Conservation (phyloP, 2,888 invertebrate species). For the Oscheius onirici region DNA sequence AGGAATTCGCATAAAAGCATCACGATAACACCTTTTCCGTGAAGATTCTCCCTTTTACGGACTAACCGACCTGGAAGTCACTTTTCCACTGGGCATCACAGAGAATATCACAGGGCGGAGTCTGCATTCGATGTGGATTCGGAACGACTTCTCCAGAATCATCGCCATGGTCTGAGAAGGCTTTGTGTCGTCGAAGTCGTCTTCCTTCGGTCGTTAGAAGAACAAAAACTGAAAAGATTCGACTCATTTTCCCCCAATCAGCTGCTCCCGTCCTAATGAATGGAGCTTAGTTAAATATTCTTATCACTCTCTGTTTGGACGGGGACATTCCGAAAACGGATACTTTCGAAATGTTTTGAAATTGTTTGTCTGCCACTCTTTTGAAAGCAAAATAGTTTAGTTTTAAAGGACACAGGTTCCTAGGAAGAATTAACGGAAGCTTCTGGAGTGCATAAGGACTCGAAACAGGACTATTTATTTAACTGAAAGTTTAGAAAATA, state of each 20-base stretch:
- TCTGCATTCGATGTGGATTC: slow-evolving; percentile 23
- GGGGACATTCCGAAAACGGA: background rate
- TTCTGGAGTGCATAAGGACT: no score
- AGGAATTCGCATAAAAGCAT: slow-evolving; percentile 18
- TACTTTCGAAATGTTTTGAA: slow-evolving; percentile 15
- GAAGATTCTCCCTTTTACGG: background rate
- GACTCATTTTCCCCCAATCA: background rate
- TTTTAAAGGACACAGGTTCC: no score
- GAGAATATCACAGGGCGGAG: slow-evolving; percentile 43
- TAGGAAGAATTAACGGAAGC: no score
- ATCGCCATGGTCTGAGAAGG: background rate
- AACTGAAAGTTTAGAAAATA: no score
- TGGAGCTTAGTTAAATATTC: slow-evolving; percentile 13
- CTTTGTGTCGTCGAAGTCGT: slow-evolving; percentile 2
- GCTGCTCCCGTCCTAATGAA: slow-evolving; percentile 2
- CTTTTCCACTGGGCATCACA: slow-evolving; percentile 55
- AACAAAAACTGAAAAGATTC: background rate
- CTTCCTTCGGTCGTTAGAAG: background rate
- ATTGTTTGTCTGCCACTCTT: background rate
- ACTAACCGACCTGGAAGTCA: slow-evolving; percentile 44
- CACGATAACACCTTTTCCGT: slow-evolving; percentile 9
- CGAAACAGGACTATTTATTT: no score
- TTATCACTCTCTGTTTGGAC: background rate
- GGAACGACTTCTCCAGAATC: slow-evolving; percentile 16
- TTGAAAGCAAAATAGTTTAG: background rate